Base-by-base conservation (phyloP, 2,797 vertebrate genomes). In the Bufotes viridis region DNA sequence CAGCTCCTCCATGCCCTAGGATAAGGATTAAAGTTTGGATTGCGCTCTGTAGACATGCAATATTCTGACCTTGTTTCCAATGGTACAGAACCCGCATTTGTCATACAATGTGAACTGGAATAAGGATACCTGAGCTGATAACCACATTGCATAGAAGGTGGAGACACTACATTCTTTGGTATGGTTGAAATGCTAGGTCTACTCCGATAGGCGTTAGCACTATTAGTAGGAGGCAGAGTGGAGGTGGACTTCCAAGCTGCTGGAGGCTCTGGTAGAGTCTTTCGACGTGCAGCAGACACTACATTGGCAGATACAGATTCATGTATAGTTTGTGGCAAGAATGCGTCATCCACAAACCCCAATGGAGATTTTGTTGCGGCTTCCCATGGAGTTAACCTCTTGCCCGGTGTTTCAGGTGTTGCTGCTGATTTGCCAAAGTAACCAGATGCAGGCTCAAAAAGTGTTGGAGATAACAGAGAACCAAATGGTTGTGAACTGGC, bases 281-380 rank as follows among this genome's bases (percentile, higher is more conserved):
- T 99, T 90, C 96, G 96, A 87, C 94, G 94, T 57, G 98, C 98
- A 12, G 97, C 98, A 55, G 94, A 95, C 34, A 93, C 94, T 72
- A 99, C 92, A 0, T 95, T 97, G 20, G 96, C 94, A 85, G 94
- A 96, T 1, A 99, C 93, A 81, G 95, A 96, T 87, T 98, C 96
- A 91, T 97, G 96, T 86, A 97, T 95, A 89, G 90, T 94, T 90
- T 96, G 96, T 88, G 94, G 92, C 65, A 90, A 84, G 82, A 98
- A 99, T 53, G 97, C 97, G 85, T 98, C 98, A 90, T 99, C 98
- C 90, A 98, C 96, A 7, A 97, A 93, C 72, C 97, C 97, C 14
- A 97, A 92, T 13, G 98, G 97, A 90, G 97, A 97, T 42, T 94
- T 95, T 24, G 97, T 95, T 0, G 97, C 98, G 0, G 97, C 98